Percentiles rank a stretch among this genome's conserved stretches.
phyloP scores from a whole-genome alignment of 2,797 vertebrate genomes.

The Phaenicophaeus curvirostris region DNA sequence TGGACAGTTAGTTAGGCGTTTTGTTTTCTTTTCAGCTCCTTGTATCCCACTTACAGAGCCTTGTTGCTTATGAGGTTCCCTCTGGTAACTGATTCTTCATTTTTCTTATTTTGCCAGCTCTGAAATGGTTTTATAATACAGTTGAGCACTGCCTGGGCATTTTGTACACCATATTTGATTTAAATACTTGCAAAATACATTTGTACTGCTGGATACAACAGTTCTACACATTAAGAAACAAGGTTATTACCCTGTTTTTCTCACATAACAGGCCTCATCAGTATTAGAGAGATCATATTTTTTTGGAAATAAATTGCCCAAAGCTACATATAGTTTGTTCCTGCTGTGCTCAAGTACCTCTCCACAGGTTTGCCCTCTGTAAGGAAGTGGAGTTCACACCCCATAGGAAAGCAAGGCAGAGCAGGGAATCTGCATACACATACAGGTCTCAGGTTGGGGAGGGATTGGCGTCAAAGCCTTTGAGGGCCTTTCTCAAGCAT shows the following conservation, averaged over 20 bases:
- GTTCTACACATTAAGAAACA: background rate
- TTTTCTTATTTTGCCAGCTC: background rate
- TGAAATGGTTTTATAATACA: background rate
- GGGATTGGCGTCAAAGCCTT: background rate
- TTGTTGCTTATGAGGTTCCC: background rate
- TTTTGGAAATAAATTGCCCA: background rate
- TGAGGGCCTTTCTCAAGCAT: background rate
- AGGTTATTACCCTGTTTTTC: background rate
- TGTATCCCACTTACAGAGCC: background rate
- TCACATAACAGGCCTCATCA: background rate
- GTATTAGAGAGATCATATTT: background rate
- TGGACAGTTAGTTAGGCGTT: conserved; percentile 19
- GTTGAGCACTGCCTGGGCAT: background rate
- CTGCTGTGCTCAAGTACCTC: background rate
- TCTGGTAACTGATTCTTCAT: background rate
- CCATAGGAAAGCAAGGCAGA: background rate
- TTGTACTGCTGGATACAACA: background rate
- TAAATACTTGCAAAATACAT: background rate
- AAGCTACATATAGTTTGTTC: background rate
- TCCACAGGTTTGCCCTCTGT: background rate
- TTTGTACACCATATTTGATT: background rate
- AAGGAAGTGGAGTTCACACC: background rate
- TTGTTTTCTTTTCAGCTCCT: background rate
- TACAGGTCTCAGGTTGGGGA: fast-evolving
- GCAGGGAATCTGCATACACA: background rate